Conservation (phyloP, 2,888 invertebrate species). For the Dicycla oo region DNA sequence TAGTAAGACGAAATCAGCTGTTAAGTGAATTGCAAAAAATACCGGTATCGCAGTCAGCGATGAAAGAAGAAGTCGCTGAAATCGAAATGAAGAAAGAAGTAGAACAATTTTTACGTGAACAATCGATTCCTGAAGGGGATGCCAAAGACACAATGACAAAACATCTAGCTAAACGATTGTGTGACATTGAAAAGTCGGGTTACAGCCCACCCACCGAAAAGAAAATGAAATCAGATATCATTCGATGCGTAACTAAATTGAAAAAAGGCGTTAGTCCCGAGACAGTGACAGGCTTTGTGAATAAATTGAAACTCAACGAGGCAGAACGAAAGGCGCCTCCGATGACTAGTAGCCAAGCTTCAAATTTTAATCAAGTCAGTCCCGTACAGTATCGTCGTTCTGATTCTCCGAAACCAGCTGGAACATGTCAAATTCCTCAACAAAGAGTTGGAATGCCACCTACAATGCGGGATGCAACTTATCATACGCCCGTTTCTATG, state of each 20-base stretch:
- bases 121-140: constrained; percentile 57
- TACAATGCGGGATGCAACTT: not conserved
- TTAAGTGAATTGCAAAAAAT: constrained; percentile 77
- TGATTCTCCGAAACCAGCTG: constrained; percentile 12
- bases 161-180: constrained; percentile 73
- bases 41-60: constrained; percentile 68
- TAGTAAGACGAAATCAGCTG: constrained; percentile 74
- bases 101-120: constrained; percentile 68
- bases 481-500: constrained; percentile 3
- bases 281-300: constrained; percentile 71
- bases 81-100: constrained; percentile 77
- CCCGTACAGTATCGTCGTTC: not conserved
- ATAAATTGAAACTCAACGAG: constrained; percentile 70
- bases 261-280: constrained; percentile 60
- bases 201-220: constrained; percentile 65
- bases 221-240: constrained; percentile 75
- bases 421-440: not conserved
- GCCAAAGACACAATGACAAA: constrained; percentile 66
- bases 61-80: constrained; percentile 76
- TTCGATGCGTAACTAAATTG: constrained; percentile 70
- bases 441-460: not conserved
- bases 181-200: constrained; percentile 73
- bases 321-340: constrained; percentile 57
- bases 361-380: constrained; percentile 22
- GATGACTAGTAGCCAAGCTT: constrained; percentile 36